These are phyloP conservation scores for Tor tambroides DNA, from an alignment of 2,113 vertebrate genomes.

Conservation along the genomic window DNA sequence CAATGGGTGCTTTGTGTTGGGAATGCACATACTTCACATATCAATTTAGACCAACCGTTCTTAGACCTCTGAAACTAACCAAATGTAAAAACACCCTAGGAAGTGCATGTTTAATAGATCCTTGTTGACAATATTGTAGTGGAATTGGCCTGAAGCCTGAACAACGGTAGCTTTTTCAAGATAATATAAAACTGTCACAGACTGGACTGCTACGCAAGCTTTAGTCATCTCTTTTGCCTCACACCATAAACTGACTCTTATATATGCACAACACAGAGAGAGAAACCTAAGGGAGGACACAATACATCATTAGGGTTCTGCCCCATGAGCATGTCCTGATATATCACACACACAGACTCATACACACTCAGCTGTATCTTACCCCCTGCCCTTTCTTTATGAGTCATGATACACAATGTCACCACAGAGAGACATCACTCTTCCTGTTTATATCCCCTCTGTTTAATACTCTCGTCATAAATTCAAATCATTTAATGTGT, in stretches of 20 bases:
- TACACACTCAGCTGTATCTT: not conserved
- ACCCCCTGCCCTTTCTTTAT: constrained; percentile 10
- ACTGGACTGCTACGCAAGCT: not conserved
- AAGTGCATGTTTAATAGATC: not conserved
- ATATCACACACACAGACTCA: not conserved
- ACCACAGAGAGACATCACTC: constrained; percentile 7
- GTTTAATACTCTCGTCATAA: constrained; percentile 4
- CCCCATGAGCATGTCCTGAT: not conserved
- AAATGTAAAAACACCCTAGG: not conserved
- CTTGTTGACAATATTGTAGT: not conserved
- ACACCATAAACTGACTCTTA: not conserved
- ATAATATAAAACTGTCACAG: not conserved
- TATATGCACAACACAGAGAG: not conserved
- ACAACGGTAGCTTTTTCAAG: not conserved
- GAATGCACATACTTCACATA: not conserved
- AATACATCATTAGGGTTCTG: constrained; percentile 8
- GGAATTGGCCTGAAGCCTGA: not conserved
- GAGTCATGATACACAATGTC: constrained; percentile 29
- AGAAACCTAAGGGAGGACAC: constrained; percentile 2
- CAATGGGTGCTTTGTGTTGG: not conserved
- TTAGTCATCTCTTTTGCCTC: constrained; percentile 7
- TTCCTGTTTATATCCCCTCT: not conserved
- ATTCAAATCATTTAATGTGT: constrained; percentile 25
- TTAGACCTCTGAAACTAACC: constrained; percentile 4
- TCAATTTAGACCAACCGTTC: not conserved